phyloP scores from a whole-genome alignment of 2,888 invertebrate genomes.

The Tetanocera ferruginea region DNA sequence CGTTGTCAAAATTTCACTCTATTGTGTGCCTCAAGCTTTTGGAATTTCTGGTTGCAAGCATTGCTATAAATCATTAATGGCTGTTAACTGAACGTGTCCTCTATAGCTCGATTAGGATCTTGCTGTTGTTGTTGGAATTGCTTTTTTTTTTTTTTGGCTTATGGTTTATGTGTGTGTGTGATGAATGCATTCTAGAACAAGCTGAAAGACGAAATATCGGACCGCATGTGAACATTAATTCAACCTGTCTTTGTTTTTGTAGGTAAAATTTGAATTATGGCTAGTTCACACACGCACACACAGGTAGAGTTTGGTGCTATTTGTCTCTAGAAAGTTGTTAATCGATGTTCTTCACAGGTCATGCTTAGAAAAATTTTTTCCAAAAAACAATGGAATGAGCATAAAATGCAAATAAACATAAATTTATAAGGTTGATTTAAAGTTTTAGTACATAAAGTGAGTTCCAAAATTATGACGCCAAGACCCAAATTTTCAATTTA shows the following conservation, averaged over 20 bases:
- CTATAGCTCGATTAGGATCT: neutral
- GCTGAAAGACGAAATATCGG: neutral
- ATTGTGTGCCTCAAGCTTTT: neutral
- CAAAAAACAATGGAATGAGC: no score
- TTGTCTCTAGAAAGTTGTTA: no score
- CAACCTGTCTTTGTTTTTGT: neutral
- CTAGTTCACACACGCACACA: no score
- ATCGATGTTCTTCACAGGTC: no score
- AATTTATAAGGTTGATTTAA: no score
- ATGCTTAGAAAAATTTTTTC: no score
- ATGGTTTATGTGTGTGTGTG: neutral
- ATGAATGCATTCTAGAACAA: neutral
- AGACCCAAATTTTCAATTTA: no score
- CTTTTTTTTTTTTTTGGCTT: neutral
- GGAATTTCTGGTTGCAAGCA: neutral
- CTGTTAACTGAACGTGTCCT: neutral
- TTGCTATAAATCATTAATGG: slow-evolving; percentile 11
- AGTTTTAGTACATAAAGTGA: no score
- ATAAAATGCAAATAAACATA: no score
- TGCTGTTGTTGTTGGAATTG: neutral
- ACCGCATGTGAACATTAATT: slow-evolving; percentile 7
- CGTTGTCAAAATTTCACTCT: neutral
- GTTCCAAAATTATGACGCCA: no score
- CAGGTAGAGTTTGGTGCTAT: no score
- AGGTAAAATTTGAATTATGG: neutral